Conservation (phyloP, 2,113 vertebrate genomes). For the Spea bombifrons region DNA sequence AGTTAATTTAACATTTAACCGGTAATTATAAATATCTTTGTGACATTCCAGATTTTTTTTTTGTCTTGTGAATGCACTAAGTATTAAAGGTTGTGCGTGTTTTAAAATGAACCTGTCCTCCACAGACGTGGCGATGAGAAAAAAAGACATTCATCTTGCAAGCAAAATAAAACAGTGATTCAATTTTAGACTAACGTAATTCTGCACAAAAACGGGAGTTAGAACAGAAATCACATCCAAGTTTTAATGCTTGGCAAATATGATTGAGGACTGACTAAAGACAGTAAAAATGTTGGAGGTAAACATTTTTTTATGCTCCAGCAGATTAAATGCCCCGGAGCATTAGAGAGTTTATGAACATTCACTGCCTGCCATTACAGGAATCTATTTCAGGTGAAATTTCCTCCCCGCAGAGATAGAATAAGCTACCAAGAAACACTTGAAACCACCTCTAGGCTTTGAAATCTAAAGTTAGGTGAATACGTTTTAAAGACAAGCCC, state of each 20-base stretch:
- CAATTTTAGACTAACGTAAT: too few relatives aligned
- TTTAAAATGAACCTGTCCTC: too few relatives aligned
- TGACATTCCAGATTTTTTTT: too few relatives aligned
- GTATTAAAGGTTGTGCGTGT: too few relatives aligned
- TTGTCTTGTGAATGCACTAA: too few relatives aligned
- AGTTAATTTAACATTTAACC: too few relatives aligned
- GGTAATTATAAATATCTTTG: too few relatives aligned
- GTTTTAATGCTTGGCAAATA: slow-evolving; percentile 7
- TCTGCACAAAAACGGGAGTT: neutral
- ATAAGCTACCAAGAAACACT: slow-evolving; percentile 33
- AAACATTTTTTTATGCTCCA: slow-evolving; percentile 22
- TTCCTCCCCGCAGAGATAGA: slow-evolving; percentile 24
- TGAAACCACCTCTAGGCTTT: slow-evolving; percentile 24
- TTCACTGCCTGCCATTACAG: slow-evolving; percentile 37
- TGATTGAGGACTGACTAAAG: slow-evolving; percentile 5
- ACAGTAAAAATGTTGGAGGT: slow-evolving; percentile 17
- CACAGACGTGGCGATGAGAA: too few relatives aligned
- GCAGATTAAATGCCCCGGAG: slow-evolving; percentile 26
- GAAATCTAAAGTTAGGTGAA: slow-evolving; percentile 19
- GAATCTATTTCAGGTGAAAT: slow-evolving; percentile 36
- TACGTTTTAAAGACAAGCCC: slow-evolving; percentile 12
- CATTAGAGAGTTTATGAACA: slow-evolving; percentile 35
- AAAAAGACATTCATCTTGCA: too few relatives aligned
- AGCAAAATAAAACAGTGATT: too few relatives aligned
- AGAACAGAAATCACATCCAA: slow-evolving; percentile 6